A percentile compares a stretch with the other conserved stretches of the same genome.
These are phyloP conservation scores for Nymphalis c-album DNA, from an alignment of 2,888 invertebrate species.

Conservation along the genomic window DNA sequence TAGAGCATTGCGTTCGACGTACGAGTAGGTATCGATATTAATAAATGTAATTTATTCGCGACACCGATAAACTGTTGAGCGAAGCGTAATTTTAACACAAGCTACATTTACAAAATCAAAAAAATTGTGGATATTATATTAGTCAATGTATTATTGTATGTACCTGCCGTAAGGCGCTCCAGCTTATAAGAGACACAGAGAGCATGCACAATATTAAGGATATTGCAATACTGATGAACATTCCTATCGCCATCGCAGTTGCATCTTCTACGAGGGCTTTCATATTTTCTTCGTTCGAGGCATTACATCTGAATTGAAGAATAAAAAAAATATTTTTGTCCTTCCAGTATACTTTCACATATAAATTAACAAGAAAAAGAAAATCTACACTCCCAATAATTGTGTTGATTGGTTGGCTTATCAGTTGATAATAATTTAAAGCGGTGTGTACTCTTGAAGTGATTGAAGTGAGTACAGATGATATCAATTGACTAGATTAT, in stretches of 20 bases:
- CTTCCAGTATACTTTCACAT: no score
- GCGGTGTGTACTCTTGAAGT: no score
- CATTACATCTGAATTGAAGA: constrained; percentile 63
- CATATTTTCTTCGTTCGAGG: constrained; percentile 74
- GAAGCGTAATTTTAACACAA: not conserved
- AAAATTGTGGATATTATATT: no score
- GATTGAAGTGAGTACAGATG: no score
- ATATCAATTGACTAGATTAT: no score
- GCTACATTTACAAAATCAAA: no score
- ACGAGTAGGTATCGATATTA: not conserved
- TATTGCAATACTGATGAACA: constrained; percentile 59
- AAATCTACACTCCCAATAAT: no score
- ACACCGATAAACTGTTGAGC: not conserved
- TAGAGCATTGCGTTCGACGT: constrained; percentile 11
- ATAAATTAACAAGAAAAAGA: no score
- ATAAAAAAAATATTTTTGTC: not conserved
- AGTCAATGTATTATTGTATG: no score
- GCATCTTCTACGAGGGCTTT: constrained; percentile 79
- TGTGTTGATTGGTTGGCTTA: no score
- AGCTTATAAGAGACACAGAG: constrained; percentile 80
- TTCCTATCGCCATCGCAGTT: constrained; percentile 77
- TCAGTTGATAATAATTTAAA: no score
- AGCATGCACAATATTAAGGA: constrained; percentile 65
- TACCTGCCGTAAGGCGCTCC: constrained; percentile 81
- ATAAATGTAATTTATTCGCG: not conserved